phyloP scores from a whole-genome alignment of 92 coral and sea anemone genomes.

The Ricordea florida region DNA sequence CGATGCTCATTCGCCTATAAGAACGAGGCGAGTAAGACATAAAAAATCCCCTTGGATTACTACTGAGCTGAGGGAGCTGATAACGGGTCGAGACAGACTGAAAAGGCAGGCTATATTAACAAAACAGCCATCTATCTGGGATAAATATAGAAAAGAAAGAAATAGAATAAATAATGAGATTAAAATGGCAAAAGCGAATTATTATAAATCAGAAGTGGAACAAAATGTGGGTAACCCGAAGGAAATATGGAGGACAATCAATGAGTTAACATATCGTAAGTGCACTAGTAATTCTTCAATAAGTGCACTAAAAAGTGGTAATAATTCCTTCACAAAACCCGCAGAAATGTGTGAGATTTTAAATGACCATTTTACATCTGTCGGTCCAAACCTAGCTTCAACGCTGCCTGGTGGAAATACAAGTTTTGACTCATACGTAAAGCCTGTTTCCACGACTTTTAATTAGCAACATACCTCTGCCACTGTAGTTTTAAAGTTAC shows the following conservation, averaged over 20 bases:
- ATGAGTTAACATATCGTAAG: conserved; percentile 49
- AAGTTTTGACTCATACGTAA: conserved; percentile 31
- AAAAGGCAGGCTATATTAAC: conserved; percentile 42
- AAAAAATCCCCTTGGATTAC: conserved; percentile 50
- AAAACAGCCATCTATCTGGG: conserved; percentile 27
- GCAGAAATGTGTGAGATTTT: conserved; percentile 42
- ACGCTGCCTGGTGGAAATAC: conserved; percentile 11
- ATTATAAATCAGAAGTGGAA: conserved; percentile 38
- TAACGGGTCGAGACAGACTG: conserved; percentile 32
- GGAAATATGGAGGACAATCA: conserved; percentile 54
- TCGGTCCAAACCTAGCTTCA: conserved; percentile 49
- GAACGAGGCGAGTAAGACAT: conserved; percentile 33
- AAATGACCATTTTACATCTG: conserved; percentile 52
- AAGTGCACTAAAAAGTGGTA: conserved; percentile 38
- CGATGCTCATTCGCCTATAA: conserved; percentile 28
- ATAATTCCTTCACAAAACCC: conserved; percentile 41
- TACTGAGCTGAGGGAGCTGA: conserved; percentile 31
- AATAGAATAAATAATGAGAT: conserved; percentile 15
- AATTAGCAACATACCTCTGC: no score
- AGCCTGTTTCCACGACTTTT: no score
- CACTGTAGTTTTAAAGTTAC: conserved; percentile 22
- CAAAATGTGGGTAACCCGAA: conserved; percentile 38
- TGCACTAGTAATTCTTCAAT: conserved; percentile 42
- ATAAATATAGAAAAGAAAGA: conserved; percentile 30
- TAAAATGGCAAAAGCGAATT: conserved; percentile 10